Conservation (phyloP, 2,888 invertebrate species). For the Pterobdella sp. region DNA sequence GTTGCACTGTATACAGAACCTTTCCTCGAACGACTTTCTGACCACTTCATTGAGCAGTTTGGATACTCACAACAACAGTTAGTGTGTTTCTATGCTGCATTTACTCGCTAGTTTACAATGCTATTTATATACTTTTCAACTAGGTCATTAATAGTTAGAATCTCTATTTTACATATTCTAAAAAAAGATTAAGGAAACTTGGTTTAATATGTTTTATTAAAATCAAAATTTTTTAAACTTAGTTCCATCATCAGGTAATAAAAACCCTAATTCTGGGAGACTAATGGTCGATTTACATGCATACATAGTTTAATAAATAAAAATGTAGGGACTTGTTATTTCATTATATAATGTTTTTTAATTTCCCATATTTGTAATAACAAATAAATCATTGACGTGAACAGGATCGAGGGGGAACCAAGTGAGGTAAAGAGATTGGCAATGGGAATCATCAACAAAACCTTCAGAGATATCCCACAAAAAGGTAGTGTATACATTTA, state of each 20-base stretch:
- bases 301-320: not conserved
- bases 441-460: slow-evolving; percentile 31
- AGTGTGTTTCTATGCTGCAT: not conserved
- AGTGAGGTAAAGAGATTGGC: slow-evolving; percentile 14
- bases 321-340: not conserved
- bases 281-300: too few relatives aligned
- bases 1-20: slow-evolving; percentile 88
- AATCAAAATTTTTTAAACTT: too few relatives aligned
- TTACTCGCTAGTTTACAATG: too few relatives aligned
- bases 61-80: slow-evolving; percentile 26
- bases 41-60: slow-evolving; percentile 58
- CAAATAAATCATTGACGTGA: too few relatives aligned
- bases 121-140: too few relatives aligned
- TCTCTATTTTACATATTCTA: too few relatives aligned
- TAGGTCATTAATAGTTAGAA: too few relatives aligned
- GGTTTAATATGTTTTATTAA: too few relatives aligned
- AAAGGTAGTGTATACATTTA: slow-evolving; percentile 36
- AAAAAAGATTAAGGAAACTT: slow-evolving; percentile 7
- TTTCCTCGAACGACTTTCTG: slow-evolving; percentile 75
- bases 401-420: not conserved
- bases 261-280: too few relatives aligned
- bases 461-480: slow-evolving; percentile 38
- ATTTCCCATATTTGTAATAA: too few relatives aligned
- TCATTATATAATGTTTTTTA: not conserved
- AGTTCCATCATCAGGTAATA: too few relatives aligned